Base-by-base conservation (phyloP, 2,797 vertebrate species). In the Xerus rutilus region DNA sequence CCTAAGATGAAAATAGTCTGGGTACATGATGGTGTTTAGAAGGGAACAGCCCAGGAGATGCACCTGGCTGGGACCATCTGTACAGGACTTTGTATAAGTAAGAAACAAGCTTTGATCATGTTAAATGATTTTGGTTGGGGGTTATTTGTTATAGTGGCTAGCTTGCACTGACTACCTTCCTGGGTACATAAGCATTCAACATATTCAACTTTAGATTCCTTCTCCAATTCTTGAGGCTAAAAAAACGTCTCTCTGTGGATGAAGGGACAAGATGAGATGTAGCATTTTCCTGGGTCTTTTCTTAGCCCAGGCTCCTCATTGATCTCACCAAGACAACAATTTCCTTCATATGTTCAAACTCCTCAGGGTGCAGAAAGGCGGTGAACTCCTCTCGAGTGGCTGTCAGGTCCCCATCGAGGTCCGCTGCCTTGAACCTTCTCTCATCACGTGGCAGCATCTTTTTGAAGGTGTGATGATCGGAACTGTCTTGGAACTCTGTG, bases 401-500 rank as follows among this genome's bases (percentile, higher is more conserved):
- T 23, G 98, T 98, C 94, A 98, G 96, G 97, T 99, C 99, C 10
- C 99, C 98, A 13, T 99, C 98, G 47, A 99, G 96, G 97, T 99
- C 99, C 10, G 99, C 99, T 0, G 98, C 94, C 97, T 99, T 99
- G 98, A 99, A 99, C 96, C 99, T 98, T 82, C 99, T 99, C 98
- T 99, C 99, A 0, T 99, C 99, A 39, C 99, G 99, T 10, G 99
- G 99, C 78, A 99, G 98, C 99, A 99, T 99, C 98, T 99, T 99
- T 98, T 99, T 99, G 95, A 99, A 99, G 98, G 99, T 99, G 98
- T 99, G 99, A 97, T 99, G 99, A 95, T 99, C 99, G 0, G 98
- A 98, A 32, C 99, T 98, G 65, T 99, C 99, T 5, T 99, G 99
- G 97, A 99, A 99, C 96, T 99, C 99, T 67, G 99, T 98, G 0